A percentile compares a stretch with the other conserved stretches of the same genome.
Evolutionary conservation across 2,797 vertebrate genomes (phyloP).

Genomic region (Periparus ater): DNA sequence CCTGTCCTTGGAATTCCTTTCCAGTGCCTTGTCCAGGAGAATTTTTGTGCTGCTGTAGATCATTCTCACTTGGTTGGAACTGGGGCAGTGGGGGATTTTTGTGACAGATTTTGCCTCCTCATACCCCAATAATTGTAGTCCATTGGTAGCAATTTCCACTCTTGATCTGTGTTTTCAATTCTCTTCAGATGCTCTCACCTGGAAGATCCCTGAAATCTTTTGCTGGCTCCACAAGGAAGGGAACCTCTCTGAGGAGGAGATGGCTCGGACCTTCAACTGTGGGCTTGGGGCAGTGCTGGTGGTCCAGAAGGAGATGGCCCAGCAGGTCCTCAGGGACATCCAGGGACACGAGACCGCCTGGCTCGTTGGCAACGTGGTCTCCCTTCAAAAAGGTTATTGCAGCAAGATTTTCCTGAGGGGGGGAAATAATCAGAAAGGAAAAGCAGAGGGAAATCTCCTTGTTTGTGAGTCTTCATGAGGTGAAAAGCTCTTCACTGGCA

Average conservation of each 20-base stretch:
- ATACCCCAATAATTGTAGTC: neutral
- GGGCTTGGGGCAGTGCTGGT: constrained; percentile 90
- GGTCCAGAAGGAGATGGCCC: constrained; percentile 79
- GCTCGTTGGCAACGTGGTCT: constrained; percentile 85
- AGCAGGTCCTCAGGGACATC: constrained; percentile 81
- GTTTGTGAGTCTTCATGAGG: neutral
- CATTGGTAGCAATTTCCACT: neutral
- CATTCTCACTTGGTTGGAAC: neutral
- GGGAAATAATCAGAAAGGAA: neutral
- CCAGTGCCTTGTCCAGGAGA: neutral
- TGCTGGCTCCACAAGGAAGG: constrained; percentile 91
- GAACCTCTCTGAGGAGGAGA: constrained; percentile 88
- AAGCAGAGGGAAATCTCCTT: neutral
- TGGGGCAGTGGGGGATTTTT: neutral
- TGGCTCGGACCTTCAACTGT: constrained; percentile 93
- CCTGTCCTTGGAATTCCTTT: neutral
- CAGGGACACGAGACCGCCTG: constrained; percentile 84
- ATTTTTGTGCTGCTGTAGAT: neutral
- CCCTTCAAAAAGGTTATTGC: constrained; percentile 78
- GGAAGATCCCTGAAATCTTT: constrained; percentile 89
- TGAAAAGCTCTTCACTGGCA: neutral
- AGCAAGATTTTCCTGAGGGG: neutral
- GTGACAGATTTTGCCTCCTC: neutral
- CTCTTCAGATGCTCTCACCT: constrained; percentile 85
- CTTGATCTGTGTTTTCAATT: neutral